These are phyloP conservation scores for Aplodontia rufa DNA, from an alignment of 2,113 vertebrate genomes.

Conservation along the genomic window DNA sequence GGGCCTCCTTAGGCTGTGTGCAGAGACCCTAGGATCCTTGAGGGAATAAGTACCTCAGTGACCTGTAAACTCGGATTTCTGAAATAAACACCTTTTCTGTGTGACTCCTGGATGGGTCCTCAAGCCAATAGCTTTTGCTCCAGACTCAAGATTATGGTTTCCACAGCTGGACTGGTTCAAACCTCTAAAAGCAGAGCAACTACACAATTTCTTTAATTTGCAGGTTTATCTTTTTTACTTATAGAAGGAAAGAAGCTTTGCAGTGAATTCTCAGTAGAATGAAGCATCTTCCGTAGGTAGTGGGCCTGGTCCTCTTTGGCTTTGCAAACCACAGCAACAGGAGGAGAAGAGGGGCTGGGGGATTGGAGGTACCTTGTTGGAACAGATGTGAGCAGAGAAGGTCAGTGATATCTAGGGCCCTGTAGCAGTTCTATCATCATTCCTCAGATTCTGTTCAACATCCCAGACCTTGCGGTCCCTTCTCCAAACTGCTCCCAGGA, in stretches of 20 bases:
- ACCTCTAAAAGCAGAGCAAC: neutral
- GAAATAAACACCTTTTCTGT: neutral
- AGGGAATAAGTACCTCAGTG: neutral
- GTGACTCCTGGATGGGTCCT: neutral
- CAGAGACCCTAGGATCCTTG: neutral
- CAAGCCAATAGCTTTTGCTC: neutral
- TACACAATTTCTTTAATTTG: neutral
- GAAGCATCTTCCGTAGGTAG: neutral
- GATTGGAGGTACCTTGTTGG: neutral
- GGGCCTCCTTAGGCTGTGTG: neutral
- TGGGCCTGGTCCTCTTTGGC: neutral
- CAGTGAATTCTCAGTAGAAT: neutral
- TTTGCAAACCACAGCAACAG: neutral
- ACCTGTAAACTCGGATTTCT: neutral
- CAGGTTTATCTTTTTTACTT: neutral
- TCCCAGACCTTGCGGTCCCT: neutral
- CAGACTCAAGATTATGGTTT: neutral
- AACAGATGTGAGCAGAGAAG: neutral
- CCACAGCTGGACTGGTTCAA: neutral
- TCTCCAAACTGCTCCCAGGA: neutral
- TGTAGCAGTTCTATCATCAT: neutral
- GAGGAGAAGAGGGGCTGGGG: too few relatives aligned
- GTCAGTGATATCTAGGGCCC: neutral
- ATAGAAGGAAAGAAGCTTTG: neutral
- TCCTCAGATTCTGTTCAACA: neutral